Evolutionary conservation across 2,888 invertebrate species (phyloP).

Genomic region (Bimastos eiseni): DNA sequence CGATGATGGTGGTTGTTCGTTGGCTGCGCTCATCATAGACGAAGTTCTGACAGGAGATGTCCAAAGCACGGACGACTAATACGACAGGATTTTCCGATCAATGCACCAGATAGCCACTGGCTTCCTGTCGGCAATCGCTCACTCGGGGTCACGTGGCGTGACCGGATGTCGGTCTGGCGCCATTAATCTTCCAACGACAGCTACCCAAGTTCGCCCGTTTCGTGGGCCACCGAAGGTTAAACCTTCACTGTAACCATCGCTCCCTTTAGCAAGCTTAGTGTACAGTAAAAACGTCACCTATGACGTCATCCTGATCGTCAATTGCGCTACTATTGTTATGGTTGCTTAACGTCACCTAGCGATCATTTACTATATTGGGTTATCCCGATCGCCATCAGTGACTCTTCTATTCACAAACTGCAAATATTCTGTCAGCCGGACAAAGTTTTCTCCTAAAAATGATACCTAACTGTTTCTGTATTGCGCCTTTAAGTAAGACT

Average conservation of each 20-base stretch:
- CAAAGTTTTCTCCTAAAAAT: no score
- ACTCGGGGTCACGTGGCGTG: not conserved
- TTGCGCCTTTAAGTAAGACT: no score
- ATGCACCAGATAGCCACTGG: constrained; percentile 2
- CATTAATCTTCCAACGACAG: not conserved
- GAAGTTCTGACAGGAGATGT: not conserved
- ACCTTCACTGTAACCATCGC: not conserved
- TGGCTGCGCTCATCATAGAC: not conserved
- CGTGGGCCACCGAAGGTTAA: not conserved
- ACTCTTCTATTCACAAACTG: no score
- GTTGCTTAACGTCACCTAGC: no score
- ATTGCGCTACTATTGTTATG: not conserved
- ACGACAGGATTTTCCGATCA: not conserved
- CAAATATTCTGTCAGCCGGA: no score
- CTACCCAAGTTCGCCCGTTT: not conserved
- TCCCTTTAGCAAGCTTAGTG: not conserved
- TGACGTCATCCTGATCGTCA: not conserved
- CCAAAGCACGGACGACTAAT: not conserved
- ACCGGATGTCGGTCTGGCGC: not conserved
- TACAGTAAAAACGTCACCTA: not conserved
- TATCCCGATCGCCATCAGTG: no score
- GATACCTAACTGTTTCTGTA: no score
- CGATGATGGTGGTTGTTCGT: not conserved
- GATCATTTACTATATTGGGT: no score
- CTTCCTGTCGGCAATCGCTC: not conserved